Evolutionary conservation across 1,140 invertebrate genomes (phyloP).

Genomic region (Catajapyx aquilonaris): DNA sequence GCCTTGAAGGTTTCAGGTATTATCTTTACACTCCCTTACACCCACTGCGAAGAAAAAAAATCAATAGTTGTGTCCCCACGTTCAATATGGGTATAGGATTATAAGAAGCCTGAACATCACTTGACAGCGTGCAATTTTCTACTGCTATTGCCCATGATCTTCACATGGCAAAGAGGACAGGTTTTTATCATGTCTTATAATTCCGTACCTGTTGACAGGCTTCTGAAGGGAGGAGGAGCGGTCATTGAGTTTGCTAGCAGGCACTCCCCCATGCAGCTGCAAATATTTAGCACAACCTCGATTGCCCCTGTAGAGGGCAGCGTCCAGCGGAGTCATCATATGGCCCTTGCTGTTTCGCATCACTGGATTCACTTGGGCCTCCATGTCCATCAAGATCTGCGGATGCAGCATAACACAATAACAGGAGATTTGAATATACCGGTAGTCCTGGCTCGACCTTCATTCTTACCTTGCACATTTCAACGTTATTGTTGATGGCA

Average conservation of each 20-base stretch:
- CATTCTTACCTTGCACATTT: slow-evolving; percentile 71
- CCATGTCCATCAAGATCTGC: slow-evolving; percentile 50
- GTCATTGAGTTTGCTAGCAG: slow-evolving; percentile 39
- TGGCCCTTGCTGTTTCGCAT: slow-evolving; percentile 60
- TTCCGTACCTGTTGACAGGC: not conserved
- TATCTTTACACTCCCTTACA: too few relatives aligned
- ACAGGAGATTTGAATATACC: too few relatives aligned
- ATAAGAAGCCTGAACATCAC: too few relatives aligned
- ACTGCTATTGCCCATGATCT: too few relatives aligned
- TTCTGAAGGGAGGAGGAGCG: slow-evolving; percentile 10
- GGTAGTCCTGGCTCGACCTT: too few relatives aligned
- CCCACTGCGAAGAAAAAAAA: too few relatives aligned
- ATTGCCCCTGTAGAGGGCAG: slow-evolving; percentile 63
- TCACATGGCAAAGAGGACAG: too few relatives aligned
- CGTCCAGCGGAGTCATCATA: slow-evolving; percentile 72
- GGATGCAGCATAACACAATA: slow-evolving; percentile 3
- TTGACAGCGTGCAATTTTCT: too few relatives aligned
- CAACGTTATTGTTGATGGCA: slow-evolving; percentile 79
- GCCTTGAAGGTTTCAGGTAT: too few relatives aligned
- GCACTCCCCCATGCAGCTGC: slow-evolving; percentile 69
- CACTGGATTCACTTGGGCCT: slow-evolving; percentile 59
- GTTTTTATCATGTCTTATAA: too few relatives aligned
- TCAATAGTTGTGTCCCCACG: too few relatives aligned
- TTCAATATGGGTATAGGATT: too few relatives aligned
- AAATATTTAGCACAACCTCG: slow-evolving; percentile 79